phyloP scores from a whole-genome alignment of 2,797 vertebrate species.

The Masticophis lateralis region DNA sequence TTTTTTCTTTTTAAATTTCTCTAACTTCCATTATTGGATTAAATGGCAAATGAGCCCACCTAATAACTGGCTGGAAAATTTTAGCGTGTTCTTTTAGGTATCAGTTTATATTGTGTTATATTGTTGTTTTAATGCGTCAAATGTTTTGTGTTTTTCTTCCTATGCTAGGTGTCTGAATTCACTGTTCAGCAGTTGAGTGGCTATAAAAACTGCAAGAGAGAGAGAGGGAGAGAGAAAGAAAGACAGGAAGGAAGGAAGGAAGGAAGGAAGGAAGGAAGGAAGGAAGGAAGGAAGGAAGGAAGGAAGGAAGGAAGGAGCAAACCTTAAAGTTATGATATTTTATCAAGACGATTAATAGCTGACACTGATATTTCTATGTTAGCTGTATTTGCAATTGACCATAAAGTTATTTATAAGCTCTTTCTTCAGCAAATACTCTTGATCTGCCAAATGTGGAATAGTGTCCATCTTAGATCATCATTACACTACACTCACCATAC shows the following conservation, averaged over 20 bases:
- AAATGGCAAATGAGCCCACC: background rate
- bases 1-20: background rate
- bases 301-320: background rate
- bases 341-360: background rate
- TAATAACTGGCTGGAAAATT: background rate
- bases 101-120: background rate
- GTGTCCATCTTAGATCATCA: constrained; percentile 18
- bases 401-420: no score
- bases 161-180: background rate
- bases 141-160: background rate
- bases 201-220: no score
- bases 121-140: background rate
- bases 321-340: constrained; percentile 2
- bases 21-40: background rate
- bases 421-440: background rate
- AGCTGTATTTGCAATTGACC: no score
- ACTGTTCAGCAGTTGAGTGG: background rate
- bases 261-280: no score
- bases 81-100: background rate
- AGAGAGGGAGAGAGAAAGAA: no score
- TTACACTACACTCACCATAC: background rate
- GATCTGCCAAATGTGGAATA: constrained; percentile 4
- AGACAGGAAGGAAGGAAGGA: no score
- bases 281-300: no score
- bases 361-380: background rate